A percentile compares a stretch with the other conserved stretches of the same genome.
phyloP scores from a whole-genome alignment of 2,888 invertebrate genomes.

The Drosophila eohydei region DNA sequence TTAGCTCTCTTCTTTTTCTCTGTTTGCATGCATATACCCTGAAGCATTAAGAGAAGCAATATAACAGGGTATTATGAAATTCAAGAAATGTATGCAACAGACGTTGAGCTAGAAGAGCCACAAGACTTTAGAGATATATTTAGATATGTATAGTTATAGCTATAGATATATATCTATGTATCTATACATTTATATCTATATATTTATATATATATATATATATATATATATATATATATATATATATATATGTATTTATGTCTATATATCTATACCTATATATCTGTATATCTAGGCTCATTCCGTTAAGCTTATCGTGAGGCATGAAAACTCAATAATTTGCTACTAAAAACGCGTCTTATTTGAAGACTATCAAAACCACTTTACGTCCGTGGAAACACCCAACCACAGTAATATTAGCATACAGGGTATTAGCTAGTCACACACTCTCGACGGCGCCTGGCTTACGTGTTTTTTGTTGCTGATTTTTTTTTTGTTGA shows the following conservation, averaged over 20 bases:
- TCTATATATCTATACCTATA: not conserved
- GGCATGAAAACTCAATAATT: no score
- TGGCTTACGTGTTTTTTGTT: not conserved
- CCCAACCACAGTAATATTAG: not conserved
- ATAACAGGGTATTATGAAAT: not conserved
- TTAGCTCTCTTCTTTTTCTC: constrained; percentile 6
- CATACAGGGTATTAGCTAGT: constrained; percentile 6
- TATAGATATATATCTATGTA: not conserved
- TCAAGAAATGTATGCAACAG: not conserved
- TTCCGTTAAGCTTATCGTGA: no score
- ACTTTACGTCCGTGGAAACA: no score
- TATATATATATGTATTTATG: not conserved
- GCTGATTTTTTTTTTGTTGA: constrained; percentile 10
- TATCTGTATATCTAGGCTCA: not conserved
- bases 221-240: not conserved
- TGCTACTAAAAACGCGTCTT: no score
- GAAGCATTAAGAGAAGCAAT: not conserved
- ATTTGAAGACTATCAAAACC: no score
- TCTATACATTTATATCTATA: not conserved
- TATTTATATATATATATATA: not conserved
- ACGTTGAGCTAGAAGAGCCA: no score
- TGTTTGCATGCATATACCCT: constrained; percentile 6
- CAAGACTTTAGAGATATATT: not conserved
- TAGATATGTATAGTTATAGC: not conserved
- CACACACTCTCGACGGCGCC: not conserved